A percentile compares a stretch with the other conserved stretches of the same genome.
Conservation (phyloP, 1,140 invertebrate species). For the Dinoponera quadriceps region DNA sequence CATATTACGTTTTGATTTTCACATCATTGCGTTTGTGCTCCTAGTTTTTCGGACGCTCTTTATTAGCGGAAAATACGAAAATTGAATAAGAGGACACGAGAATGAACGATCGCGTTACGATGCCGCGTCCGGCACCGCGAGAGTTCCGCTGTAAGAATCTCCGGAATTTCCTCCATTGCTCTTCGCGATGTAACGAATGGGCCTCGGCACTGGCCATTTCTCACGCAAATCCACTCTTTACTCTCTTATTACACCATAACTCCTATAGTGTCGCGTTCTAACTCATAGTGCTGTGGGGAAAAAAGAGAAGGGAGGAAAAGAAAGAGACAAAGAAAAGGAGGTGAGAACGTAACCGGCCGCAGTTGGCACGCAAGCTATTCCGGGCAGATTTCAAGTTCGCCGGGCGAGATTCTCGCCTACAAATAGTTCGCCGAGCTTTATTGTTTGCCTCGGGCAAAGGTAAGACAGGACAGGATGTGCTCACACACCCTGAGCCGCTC, state of each 20-base stretch:
- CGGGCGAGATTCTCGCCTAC: conserved; percentile 32
- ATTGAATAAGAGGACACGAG: too few relatives aligned
- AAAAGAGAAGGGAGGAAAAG: too few relatives aligned
- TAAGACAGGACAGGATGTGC: conserved; percentile 34
- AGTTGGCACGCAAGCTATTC: conserved; percentile 26
- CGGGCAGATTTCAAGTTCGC: conserved; percentile 50
- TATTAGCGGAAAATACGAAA: too few relatives aligned
- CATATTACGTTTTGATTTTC: too few relatives aligned
- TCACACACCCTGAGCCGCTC: background rate
- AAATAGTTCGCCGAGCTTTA: conserved; percentile 48
- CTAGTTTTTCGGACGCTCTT: too few relatives aligned
- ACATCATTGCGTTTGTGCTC: too few relatives aligned
- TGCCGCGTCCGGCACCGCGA: too few relatives aligned
- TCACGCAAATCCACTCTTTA: background rate
- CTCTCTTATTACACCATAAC: background rate
- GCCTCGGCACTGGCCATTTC: background rate
- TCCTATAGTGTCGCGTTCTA: background rate
- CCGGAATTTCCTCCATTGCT: background rate
- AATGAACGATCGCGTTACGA: too few relatives aligned
- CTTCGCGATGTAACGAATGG: background rate
- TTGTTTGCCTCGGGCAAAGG: conserved; percentile 40
- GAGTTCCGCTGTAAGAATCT: background rate
- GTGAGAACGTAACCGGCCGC: background rate
- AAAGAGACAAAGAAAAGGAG: background rate
- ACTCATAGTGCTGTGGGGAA: background rate